Conservation (phyloP, 2,797 vertebrate species). For the Anguilla pacifica region DNA sequence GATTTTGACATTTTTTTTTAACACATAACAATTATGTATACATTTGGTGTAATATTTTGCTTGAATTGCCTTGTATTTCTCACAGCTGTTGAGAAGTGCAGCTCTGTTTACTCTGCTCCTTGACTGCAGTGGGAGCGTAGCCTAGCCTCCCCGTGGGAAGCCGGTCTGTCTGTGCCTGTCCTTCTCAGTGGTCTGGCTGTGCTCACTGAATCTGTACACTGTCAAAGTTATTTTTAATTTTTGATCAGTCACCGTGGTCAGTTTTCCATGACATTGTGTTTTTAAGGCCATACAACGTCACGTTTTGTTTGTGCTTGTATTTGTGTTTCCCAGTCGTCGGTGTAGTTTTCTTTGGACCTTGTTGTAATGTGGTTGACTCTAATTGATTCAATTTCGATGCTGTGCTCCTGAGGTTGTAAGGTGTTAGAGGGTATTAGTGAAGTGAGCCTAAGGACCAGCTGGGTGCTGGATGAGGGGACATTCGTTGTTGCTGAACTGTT, state of each 20-base stretch:
- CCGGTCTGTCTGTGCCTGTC: background rate
- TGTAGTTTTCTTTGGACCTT: background rate
- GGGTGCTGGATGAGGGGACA: background rate
- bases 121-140: background rate
- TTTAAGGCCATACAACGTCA: background rate
- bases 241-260: background rate
- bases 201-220: background rate
- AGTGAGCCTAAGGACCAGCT: background rate
- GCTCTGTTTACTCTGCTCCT: background rate
- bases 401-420: background rate
- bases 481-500: background rate
- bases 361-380: background rate
- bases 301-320: background rate
- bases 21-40: background rate
- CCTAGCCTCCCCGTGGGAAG: background rate
- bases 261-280: background rate
- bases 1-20: background rate
- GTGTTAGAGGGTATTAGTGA: background rate
- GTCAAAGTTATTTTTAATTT: background rate
- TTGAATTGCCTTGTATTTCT: background rate
- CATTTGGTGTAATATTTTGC: background rate
- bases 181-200: background rate
- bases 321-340: background rate
- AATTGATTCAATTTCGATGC: background rate
- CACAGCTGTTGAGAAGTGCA: background rate